phyloP scores from a whole-genome alignment of 1,140 invertebrate genomes.

The Mycetomoellerius zeteki region DNA sequence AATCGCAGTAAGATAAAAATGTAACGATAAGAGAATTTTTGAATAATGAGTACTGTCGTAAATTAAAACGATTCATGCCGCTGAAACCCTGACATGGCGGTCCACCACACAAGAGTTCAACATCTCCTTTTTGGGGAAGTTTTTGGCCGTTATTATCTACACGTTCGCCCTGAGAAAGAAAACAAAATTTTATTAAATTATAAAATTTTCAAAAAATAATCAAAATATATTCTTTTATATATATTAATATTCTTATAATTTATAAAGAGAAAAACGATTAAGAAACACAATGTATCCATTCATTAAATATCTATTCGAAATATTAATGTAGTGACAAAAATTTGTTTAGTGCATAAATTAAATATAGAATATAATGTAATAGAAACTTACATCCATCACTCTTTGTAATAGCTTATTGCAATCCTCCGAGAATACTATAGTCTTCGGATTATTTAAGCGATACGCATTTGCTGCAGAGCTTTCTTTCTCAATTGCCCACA shows the following conservation, averaged over 20 bases:
- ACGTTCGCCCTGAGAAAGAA: conserved; percentile 86
- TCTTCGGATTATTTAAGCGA: conserved; percentile 91
- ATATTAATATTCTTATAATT: too few relatives aligned
- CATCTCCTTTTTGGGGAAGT: conserved; percentile 93
- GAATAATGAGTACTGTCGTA: conserved; percentile 94
- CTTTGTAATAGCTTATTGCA: conserved; percentile 91
- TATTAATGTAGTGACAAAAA: too few relatives aligned
- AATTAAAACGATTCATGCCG: conserved; percentile 96
- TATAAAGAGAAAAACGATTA: too few relatives aligned
- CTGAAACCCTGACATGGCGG: conserved; percentile 98
- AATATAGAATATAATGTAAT: background rate
- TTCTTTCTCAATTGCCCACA: conserved; percentile 95
- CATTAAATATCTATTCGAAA: too few relatives aligned
- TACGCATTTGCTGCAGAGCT: conserved; percentile 93
- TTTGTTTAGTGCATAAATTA: background rate
- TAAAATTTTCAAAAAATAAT: background rate
- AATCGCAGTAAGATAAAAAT: conserved; percentile 95
- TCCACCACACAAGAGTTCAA: conserved; percentile 95
- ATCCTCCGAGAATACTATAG: conserved; percentile 93
- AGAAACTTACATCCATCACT: conserved; percentile 79
- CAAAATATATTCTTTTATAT: background rate
- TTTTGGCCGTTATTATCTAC: conserved; percentile 88
- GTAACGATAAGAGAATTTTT: conserved; percentile 96
- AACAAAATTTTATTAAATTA: conserved; percentile 27
- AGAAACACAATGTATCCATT: too few relatives aligned